Evolutionary conservation across 1,140 invertebrate species (phyloP), one percentile per base, ranked within the genome.

Genomic region (Colletes latitarsis): DNA sequence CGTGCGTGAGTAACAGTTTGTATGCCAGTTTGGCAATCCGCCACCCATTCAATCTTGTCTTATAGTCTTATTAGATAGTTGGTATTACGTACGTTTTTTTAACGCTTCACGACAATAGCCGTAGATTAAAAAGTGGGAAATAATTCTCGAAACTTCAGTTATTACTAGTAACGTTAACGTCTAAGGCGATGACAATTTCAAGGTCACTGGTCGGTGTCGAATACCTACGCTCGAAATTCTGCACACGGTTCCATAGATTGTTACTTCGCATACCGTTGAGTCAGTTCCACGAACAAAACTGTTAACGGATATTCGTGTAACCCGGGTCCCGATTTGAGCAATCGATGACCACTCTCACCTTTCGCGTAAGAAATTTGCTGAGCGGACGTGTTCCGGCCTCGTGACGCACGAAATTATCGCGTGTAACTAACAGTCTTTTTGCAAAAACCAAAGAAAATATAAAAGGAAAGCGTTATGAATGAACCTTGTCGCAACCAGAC

Each of bases 261-360:
- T 0, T 10, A 57, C n/a, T 17, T 68, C n/a, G 30, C 14, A 62
- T 55, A 76, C 43, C 19, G 46, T 14, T 68, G 63, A 81, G n/a
- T 81, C 63, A 76, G 57, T 81, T 81, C 64, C 15, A 41, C 19
- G 57, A 81, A 77, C 49, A 55, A 14, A 1, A 9, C 12, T 19
- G 62, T 66, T 63, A 76, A 62, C 58, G 66, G 66, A 81, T 77
- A 69, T 39, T 81, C 53, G 39, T 43, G 73, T 55, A 52, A 76
- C 10, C 19, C 19, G 60, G 43, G 41, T 41, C 21, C 15, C 21
- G 15, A 75, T 80, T 80, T 80, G 8, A 14, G 43, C n/a, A 67
- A 74, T 19, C 52, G 62, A 43, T 52, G 14, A 2, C 52, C 1
- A 60, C 71, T 75, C 53, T 67, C 63, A 43, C 30, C 5, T 74